These are phyloP conservation scores for Tragelaphus oryx DNA, from an alignment of 2,797 vertebrate genomes.

Conservation along the genomic window DNA sequence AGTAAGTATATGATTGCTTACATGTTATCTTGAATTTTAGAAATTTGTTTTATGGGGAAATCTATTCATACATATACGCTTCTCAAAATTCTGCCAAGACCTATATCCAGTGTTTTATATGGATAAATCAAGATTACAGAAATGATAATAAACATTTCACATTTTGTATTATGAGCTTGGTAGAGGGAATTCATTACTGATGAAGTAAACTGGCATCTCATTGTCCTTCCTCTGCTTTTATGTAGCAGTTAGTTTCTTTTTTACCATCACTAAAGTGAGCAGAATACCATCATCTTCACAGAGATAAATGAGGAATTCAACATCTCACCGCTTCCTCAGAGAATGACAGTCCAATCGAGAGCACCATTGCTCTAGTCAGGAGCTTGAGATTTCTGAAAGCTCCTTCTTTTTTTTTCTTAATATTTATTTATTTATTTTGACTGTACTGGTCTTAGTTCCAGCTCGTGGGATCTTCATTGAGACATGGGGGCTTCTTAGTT, in stretches of 20 bases:
- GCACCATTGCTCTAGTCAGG: not conserved
- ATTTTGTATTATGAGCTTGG: not conserved
- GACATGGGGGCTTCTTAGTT: not conserved
- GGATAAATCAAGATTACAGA: not conserved
- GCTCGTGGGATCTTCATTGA: not conserved
- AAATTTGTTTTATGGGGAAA: not conserved
- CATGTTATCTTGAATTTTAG: slow-evolving; percentile 25
- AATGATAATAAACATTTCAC: not conserved
- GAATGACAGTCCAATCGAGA: not conserved
- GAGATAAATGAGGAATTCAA: not conserved
- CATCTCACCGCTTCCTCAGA: not conserved
- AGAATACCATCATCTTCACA: not conserved
- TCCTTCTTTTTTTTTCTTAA: not conserved
- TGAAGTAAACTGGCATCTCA: not conserved
- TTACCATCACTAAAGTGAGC: not conserved
- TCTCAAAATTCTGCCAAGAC: not conserved
- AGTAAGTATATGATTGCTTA: not conserved
- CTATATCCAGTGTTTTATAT: not conserved
- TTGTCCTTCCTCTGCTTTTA: not conserved
- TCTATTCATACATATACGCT: not conserved
- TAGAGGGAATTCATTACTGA: not conserved
- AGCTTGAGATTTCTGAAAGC: not conserved
- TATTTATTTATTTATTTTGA: not conserved
- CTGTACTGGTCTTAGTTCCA: not conserved
- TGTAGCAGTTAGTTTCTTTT: not conserved